These are phyloP conservation scores for Oscheius sp. DNA, from an alignment of 2,888 invertebrate genomes.

Conservation along the genomic window DNA sequence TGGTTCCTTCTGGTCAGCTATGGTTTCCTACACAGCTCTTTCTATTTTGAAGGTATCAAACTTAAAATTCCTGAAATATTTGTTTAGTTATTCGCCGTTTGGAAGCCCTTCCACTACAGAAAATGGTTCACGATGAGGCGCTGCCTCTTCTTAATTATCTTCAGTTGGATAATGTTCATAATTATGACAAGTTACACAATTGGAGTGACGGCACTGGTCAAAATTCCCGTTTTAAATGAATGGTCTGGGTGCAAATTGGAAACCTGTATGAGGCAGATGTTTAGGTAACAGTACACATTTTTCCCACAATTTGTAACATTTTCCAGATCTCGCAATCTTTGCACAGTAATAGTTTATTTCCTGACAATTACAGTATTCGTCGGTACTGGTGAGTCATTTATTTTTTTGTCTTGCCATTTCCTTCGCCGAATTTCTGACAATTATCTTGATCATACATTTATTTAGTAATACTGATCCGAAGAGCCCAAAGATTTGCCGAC, in stretches of 20 bases:
- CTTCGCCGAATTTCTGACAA: not conserved
- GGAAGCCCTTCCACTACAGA: slow-evolving; percentile 67
- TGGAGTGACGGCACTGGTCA: slow-evolving; percentile 61
- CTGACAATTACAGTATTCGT: slow-evolving; percentile 64
- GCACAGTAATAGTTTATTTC: slow-evolving; percentile 58
- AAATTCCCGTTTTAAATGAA: slow-evolving; percentile 64
- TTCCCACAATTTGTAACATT: not conserved
- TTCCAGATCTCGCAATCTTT: slow-evolving; percentile 57
- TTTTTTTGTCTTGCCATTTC: not conserved
- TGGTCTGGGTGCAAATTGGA: slow-evolving; percentile 69
- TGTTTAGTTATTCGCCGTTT: slow-evolving; percentile 63
- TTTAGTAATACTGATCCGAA: slow-evolving; percentile 55
- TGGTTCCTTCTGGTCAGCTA: slow-evolving; percentile 67
- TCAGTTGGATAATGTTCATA: slow-evolving; percentile 66
- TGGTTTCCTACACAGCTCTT: slow-evolving; percentile 66
- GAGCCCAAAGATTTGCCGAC: slow-evolving; percentile 60
- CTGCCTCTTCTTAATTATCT: slow-evolving; percentile 65
- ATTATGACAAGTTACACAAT: slow-evolving; percentile 62
- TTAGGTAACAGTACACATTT: slow-evolving; percentile 37
- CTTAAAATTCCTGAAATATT: not conserved
- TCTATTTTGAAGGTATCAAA: slow-evolving; percentile 55
- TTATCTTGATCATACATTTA: not conserved
- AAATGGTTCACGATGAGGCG: slow-evolving; percentile 68
- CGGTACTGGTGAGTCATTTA: slow-evolving; percentile 54
- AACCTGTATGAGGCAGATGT: slow-evolving; percentile 65